A percentile compares a stretch with the other conserved stretches of the same genome.
These are phyloP conservation scores for Melangyna quadrimaculata DNA, from an alignment of 2,888 invertebrate genomes.

Conservation along the genomic window DNA sequence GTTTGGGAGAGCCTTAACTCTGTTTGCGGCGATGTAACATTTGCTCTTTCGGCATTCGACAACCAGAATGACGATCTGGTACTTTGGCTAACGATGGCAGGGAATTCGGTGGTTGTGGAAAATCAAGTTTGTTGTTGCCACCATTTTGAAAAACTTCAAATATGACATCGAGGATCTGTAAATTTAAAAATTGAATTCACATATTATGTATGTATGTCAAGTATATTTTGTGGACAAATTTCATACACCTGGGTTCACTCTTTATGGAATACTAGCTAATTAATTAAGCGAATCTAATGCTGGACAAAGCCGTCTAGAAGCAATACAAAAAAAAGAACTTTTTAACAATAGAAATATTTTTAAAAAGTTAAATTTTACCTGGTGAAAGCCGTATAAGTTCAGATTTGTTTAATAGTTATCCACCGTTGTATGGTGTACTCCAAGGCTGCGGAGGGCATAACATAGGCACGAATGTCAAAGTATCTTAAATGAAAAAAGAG, in stretches of 20 bases:
- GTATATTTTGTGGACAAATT: background rate
- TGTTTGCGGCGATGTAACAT: constrained; percentile 85
- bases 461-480: constrained; percentile 90
- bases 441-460: constrained; percentile 93
- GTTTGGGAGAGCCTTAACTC: too few species aligned
- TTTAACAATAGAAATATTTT: background rate
- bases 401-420: constrained; percentile 87
- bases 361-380: constrained; percentile 63
- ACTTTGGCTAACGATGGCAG: constrained; percentile 79
- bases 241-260: constrained; percentile 88
- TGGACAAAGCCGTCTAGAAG: constrained; percentile 88
- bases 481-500: constrained; percentile 81
- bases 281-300: constrained; percentile 95
- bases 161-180: constrained; percentile 81
- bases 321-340: constrained; percentile 8
- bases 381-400: constrained; percentile 83
- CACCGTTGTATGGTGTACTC: constrained; percentile 86
- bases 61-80: constrained; percentile 76
- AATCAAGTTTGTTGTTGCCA: constrained; percentile 89
- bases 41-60: constrained; percentile 82
- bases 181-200: background rate
- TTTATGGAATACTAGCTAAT: constrained; percentile 96
- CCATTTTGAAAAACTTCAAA: constrained; percentile 87
- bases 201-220: background rate
- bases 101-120: constrained; percentile 87